Conservation (phyloP, 2,113 vertebrate species). For the Trinectes maculatus region DNA sequence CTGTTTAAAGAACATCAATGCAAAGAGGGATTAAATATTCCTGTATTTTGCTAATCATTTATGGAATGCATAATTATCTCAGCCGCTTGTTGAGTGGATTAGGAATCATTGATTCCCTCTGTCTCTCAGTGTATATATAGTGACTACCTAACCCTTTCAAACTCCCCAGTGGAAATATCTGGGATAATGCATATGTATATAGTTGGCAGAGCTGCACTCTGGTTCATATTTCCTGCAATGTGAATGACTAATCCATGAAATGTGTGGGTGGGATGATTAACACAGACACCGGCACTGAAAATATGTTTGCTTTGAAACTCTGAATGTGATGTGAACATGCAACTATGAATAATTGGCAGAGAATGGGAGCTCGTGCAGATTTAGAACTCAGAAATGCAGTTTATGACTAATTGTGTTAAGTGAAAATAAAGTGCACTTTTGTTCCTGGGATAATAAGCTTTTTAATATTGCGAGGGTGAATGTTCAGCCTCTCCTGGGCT, state of each 20-base stretch:
- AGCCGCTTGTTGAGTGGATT: constrained; percentile 80
- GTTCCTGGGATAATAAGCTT: constrained; percentile 83
- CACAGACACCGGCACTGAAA: constrained; percentile 78
- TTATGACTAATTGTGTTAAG: constrained; percentile 87
- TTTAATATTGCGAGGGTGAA: constrained; percentile 78
- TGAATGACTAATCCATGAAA: constrained; percentile 83
- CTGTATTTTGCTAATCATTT: constrained; percentile 84
- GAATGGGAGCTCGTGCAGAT: constrained; percentile 78
- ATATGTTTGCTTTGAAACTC: constrained; percentile 84
- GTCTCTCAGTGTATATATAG: constrained; percentile 68
- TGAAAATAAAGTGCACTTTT: constrained; percentile 86
- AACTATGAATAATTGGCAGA: constrained; percentile 84
- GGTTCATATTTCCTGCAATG: constrained; percentile 77
- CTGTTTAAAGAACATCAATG: constrained; percentile 77
- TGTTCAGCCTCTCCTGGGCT: constrained; percentile 69
- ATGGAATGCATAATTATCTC: constrained; percentile 83
- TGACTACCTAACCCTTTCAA: constrained; percentile 76
- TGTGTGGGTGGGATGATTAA: constrained; percentile 84
- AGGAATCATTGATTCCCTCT: constrained; percentile 74
- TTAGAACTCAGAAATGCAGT: constrained; percentile 79
- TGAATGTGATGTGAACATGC: constrained; percentile 79
- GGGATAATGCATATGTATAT: constrained; percentile 71
- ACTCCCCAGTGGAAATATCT: constrained; percentile 73
- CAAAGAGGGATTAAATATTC: constrained; percentile 82
- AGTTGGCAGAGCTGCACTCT: constrained; percentile 77